Conservation (phyloP, 92 coral and sea anemone genomes). For the Ricordea florida region DNA sequence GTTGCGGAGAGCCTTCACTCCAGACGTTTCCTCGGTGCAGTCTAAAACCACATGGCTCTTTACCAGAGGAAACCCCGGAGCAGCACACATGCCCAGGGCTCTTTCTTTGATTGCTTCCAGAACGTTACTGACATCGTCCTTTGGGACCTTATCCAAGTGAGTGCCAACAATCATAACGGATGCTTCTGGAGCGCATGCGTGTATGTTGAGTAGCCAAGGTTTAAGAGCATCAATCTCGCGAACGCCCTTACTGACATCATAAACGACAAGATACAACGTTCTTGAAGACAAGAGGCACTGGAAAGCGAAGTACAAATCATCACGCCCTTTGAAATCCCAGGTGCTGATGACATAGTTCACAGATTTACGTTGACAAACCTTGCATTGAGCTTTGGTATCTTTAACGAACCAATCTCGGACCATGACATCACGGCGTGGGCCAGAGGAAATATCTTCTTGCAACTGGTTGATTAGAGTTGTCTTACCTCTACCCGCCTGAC, state of each 20-base stretch:
- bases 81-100: slow-evolving; percentile 64
- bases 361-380: slow-evolving; percentile 74
- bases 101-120: slow-evolving; percentile 64
- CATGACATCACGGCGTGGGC: slow-evolving; percentile 57
- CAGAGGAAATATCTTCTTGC: slow-evolving; percentile 46
- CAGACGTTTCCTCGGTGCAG: slow-evolving; percentile 73
- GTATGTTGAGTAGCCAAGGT: slow-evolving; percentile 91
- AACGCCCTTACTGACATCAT: slow-evolving; percentile 86
- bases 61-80: slow-evolving; percentile 90
- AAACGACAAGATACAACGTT: slow-evolving; percentile 82
- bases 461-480: slow-evolving; percentile 79
- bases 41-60: slow-evolving; percentile 78
- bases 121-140: slow-evolving; percentile 29
- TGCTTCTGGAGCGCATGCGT: slow-evolving; percentile 84
- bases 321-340: slow-evolving; percentile 87
- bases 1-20: slow-evolving; percentile 68
- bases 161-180: slow-evolving; percentile 95
- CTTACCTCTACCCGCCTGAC: slow-evolving; percentile 90
- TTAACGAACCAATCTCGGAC: slow-evolving; percentile 76
- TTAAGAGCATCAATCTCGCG: slow-evolving; percentile 77
- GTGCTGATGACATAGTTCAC: slow-evolving; percentile 79
- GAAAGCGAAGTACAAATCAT: slow-evolving; percentile 68
- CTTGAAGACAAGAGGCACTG: slow-evolving; percentile 87
- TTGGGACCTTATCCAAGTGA: slow-evolving; percentile 83
- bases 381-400: slow-evolving; percentile 84